Conservation (phyloP, 2,113 vertebrate genomes). For the Dascyllus trimaculatus region DNA sequence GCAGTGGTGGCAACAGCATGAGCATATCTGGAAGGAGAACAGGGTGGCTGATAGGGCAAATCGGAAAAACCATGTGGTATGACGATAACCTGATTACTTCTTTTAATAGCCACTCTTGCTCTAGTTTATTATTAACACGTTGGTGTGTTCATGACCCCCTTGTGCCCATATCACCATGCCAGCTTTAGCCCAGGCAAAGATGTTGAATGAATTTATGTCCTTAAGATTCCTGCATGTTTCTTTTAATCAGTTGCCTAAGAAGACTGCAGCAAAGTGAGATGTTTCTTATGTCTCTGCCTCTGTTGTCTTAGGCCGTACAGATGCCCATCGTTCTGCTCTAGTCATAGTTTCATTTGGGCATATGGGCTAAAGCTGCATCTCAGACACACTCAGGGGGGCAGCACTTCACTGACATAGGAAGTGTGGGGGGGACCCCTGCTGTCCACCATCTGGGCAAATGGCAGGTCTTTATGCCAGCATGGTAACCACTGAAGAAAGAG, state of each 20-base stretch:
- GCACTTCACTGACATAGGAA: slow-evolving; percentile 73
- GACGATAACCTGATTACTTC: no score
- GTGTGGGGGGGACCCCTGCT: slow-evolving; percentile 72
- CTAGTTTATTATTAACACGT: no score
- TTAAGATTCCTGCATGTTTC: no score
- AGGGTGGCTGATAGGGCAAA: not conserved
- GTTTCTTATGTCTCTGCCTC: slow-evolving; percentile 13
- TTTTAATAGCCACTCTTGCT: no score
- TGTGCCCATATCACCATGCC: no score
- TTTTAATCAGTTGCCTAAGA: no score
- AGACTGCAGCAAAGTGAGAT: not conserved
- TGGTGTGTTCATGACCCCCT: no score
- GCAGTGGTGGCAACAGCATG: slow-evolving; percentile 14
- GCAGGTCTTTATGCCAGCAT: slow-evolving; percentile 75
- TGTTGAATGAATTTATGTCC: no score
- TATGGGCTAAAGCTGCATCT: slow-evolving; percentile 64
- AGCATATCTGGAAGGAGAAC: not conserved
- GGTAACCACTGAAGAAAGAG: slow-evolving; percentile 72
- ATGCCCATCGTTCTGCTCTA: slow-evolving; percentile 45
- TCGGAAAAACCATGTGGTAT: no score
- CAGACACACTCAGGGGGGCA: slow-evolving; percentile 71
- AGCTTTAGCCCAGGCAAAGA: no score
- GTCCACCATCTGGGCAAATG: slow-evolving; percentile 84
- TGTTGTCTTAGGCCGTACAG: slow-evolving; percentile 28
- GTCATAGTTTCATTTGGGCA: slow-evolving; percentile 41